Evolutionary conservation across 2,888 invertebrate species (phyloP), one percentile per base, ranked within the genome.

Genomic region (Morpho achilles): DNA sequence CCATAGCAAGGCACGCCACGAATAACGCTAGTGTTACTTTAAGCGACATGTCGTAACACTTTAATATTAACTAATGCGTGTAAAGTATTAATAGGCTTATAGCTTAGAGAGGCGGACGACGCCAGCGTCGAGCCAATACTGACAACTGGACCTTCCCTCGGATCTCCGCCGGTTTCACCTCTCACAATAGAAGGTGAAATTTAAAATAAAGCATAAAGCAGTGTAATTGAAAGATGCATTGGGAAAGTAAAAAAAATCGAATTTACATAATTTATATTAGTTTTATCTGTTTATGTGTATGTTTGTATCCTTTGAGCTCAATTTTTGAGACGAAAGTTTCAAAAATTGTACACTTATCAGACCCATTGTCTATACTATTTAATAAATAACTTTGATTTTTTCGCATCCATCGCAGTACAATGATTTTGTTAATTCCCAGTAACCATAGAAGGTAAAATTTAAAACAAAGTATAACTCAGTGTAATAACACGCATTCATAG

Each of bases 391-490:
- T 16, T 16, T n/a, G n/a, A n/a, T n/a, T n/a, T n/a, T n/a, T n/a
- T n/a, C n/a, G n/a, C n/a, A n/a, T n/a, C n/a, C n/a, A n/a, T n/a
- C n/a, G n/a, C n/a, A n/a, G n/a, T n/a, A n/a, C n/a, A n/a, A n/a
- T n/a, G n/a, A n/a, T n/a, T n/a, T n/a, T n/a, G n/a, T n/a, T n/a
- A n/a, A n/a, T n/a, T n/a, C n/a, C 89, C 80, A 78, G 80, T 82
- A 77, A 87, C 86, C 89, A 89, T 87, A 87, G 90, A 88, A 88
- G 88, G 89, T 89, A 90, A 90, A 89, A 89, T 86, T 89, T 87
- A 84, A 71, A 89, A 86, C 88, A 87, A 89, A 86, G 81, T 82
- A 86, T 87, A 87, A 87, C 82, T 75, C 74, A 69, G 79, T 78
- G 75, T 69, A 82, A 84, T 75, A 76, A 82, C 73, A 84, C 87